Evolutionary conservation across 2,888 invertebrate species (phyloP), one percentile per base, ranked within the genome.

Genomic region (Tachina grossa): DNA sequence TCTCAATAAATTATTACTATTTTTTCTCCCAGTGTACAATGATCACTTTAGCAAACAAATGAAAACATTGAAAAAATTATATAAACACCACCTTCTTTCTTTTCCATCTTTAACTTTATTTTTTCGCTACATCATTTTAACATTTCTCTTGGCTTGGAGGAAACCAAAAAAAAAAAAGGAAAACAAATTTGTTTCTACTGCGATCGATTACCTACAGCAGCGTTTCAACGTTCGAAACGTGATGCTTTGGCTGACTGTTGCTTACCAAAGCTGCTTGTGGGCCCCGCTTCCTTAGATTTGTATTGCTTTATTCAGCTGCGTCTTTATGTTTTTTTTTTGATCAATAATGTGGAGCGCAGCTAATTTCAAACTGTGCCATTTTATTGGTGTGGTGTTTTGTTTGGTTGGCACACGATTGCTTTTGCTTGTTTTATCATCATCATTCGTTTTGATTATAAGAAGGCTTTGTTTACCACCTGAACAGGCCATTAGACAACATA

Each of bases 271-370:
- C 88, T 89, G 91, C 89, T 90, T 89, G 89, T 90, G 74, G 31
- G 63, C 78, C 74, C 84, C 80, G 57, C 61, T 72, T 57, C 49
- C 61, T 72, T 59, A 45, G 41, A 22, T 65, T 57, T 72, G 41
- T 59, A 11, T 53, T 43, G 63, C 45, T 59, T 41, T 59, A 19
- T 63, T 47, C 6, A 19, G 19, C 41, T 19, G 65, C 41, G 14
- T 45, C 43, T 13, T 45, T 61, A 14, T 16, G 45, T 19, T 71
- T 65, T 59, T 43, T 75, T 79, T 83, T 71, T 65, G 75, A 59
- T 79, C 90, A 91, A 90, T 91, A 91, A 91, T 90, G 90, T 90
- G 89, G 89, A 90, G 90, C 91, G 89, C 88, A 89, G 89, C 89
- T 85, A 87, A 88, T 87, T 84, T 87, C 72, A 80, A 83, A 83